Conservation (phyloP, 2,113 vertebrate species). For the Gymnobelideus leadbeateri region DNA sequence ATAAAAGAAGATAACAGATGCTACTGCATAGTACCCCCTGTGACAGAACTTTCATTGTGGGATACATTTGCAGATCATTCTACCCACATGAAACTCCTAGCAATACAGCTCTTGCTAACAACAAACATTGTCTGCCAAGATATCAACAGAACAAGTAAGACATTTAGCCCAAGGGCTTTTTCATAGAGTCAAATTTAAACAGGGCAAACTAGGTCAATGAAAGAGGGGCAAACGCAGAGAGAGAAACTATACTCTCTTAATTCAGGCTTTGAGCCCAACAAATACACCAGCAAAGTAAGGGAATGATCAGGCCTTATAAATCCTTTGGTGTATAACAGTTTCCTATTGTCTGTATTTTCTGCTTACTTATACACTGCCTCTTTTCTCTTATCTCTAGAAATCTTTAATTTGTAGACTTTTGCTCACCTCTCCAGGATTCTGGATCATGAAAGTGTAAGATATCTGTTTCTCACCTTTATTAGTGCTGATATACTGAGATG, state of each 20-base stretch:
- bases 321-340: too few species aligned
- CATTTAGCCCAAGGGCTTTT: constrained; percentile 5
- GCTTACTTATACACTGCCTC: too few species aligned
- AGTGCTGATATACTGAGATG: too few species aligned
- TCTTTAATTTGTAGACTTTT: too few species aligned
- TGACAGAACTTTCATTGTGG: constrained; percentile 70
- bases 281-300: too few species aligned
- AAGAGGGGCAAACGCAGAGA: background rate
- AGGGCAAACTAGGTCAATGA: background rate
- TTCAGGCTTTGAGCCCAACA: too few species aligned
- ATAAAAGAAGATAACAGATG: constrained; percentile 70
- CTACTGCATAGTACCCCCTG: constrained; percentile 43
- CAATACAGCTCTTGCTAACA: constrained; percentile 53
- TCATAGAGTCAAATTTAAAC: constrained; percentile 31
- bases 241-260: background rate
- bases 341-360: too few species aligned
- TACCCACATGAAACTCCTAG: constrained; percentile 48
- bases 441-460: too few species aligned
- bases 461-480: too few species aligned
- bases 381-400: too few species aligned
- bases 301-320: too few species aligned
- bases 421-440: too few species aligned
- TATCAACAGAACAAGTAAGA: constrained; percentile 21
- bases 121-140: background rate
- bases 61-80: constrained; percentile 51